These are phyloP conservation scores for Stenodema calcarata DNA, from an alignment of 2,888 invertebrate species.

Conservation along the genomic window DNA sequence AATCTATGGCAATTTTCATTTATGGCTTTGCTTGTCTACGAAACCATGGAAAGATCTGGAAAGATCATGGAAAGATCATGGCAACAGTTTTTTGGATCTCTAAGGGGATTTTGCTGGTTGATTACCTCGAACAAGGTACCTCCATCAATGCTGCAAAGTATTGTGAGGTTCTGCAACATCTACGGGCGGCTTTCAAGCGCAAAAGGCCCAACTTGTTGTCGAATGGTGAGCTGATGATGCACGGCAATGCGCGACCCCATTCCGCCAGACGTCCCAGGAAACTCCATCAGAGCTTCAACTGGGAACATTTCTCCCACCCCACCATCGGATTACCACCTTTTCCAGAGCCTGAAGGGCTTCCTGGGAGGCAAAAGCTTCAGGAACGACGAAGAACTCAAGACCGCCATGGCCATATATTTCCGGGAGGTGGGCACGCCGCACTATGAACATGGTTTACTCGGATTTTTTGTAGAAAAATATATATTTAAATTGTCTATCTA, in stretches of 20 bases:
- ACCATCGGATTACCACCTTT: not conserved
- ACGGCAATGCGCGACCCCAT: not conserved
- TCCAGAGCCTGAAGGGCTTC: not conserved
- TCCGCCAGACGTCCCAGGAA: not conserved
- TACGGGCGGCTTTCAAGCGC: not conserved
- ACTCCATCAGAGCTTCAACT: not conserved
- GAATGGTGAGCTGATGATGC: not conserved
- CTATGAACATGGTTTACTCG: too few relatives aligned
- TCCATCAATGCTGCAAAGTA: not conserved
- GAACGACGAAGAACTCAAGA: not conserved
- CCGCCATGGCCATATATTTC: not conserved
- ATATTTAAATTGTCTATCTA: too few relatives aligned
- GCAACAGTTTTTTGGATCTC: not conserved
- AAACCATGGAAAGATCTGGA: too few relatives aligned
- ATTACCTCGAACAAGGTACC: not conserved
- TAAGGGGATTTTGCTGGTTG: not conserved
- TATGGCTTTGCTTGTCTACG: too few relatives aligned
- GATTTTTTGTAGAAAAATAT: too few relatives aligned
- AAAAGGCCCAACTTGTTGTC: slow-evolving; percentile 8
- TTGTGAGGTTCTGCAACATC: not conserved
- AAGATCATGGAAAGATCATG: slow-evolving; percentile 18
- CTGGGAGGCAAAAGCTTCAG: not conserved
- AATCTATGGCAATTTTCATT: too few relatives aligned
- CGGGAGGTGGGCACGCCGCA: slow-evolving; percentile 28
- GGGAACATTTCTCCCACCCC: not conserved